phyloP scores from a whole-genome alignment of 2,113 vertebrate species.

The Xiphorhynchus elegans region DNA sequence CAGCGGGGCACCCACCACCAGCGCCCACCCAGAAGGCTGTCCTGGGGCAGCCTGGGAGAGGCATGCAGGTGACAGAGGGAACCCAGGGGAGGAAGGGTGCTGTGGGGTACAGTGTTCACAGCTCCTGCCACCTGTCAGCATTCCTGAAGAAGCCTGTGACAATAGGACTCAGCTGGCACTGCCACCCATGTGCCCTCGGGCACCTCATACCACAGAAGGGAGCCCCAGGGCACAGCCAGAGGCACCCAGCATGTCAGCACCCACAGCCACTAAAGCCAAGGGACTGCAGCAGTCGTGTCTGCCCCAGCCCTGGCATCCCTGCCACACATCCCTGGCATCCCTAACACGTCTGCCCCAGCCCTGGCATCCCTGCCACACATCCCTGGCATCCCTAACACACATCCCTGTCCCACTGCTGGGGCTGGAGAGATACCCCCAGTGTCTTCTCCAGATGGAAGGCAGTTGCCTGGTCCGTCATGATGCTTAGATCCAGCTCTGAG shows the following conservation, averaged over 20 bases:
- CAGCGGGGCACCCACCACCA: rapidly evolving
- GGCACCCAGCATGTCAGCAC: neutral
- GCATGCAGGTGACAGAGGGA: rapidly evolving
- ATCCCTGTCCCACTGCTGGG: neutral
- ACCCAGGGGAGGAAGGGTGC: neutral
- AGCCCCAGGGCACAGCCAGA: neutral
- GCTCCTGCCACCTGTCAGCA: neutral
- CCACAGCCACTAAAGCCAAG: neutral
- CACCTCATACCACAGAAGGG: neutral
- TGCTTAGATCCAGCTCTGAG: neutral
- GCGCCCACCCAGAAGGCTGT: neutral
- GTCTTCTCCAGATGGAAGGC: neutral
- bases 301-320: neutral
- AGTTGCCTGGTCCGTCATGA: neutral
- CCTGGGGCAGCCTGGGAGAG: neutral
- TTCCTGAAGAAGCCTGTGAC: neutral
- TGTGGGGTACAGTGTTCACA: neutral
- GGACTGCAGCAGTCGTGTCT: neutral
- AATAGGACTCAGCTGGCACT: neutral
- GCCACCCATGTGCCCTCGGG: neutral
- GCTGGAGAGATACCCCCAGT: neutral
- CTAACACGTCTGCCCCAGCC: neutral
- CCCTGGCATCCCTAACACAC: neutral
- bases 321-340: too few species aligned
- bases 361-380: neutral